Conservation (phyloP, 2,113 vertebrate genomes). For the Leptodactylus fuscus region DNA sequence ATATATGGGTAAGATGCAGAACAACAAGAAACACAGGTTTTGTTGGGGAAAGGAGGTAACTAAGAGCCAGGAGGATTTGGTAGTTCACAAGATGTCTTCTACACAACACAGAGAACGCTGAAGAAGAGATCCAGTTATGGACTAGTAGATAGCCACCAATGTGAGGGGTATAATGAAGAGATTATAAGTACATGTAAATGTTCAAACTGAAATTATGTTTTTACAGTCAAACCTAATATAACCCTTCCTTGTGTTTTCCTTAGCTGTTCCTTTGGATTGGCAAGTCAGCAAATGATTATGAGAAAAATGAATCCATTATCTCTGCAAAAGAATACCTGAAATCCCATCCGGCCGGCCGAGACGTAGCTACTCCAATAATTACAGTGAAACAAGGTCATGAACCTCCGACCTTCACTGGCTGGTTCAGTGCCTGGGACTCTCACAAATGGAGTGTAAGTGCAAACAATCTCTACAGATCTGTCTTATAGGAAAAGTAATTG, state of each 20-base stretch:
- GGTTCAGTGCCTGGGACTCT: slow-evolving; percentile 91
- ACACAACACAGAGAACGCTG: too few relatives aligned
- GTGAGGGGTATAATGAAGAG: too few relatives aligned
- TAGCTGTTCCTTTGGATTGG: slow-evolving; percentile 92
- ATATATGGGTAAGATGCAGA: too few relatives aligned
- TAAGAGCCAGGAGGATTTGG: too few relatives aligned
- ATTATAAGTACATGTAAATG: background rate
- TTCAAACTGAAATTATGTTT: background rate
- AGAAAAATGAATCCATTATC: slow-evolving; percentile 77
- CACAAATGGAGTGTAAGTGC: slow-evolving; percentile 91
- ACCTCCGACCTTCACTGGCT: slow-evolving; percentile 88
- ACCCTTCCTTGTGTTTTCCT: background rate
- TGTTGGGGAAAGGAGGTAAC: too few relatives aligned
- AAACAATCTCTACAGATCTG: background rate
- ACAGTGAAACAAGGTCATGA: slow-evolving; percentile 85
- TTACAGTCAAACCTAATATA: background rate
- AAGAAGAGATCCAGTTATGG: too few relatives aligned
- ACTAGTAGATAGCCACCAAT: too few relatives aligned
- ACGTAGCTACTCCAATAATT: slow-evolving; percentile 78
- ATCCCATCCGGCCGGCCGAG: slow-evolving; percentile 83
- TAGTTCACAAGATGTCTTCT: too few relatives aligned
- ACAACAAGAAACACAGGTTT: too few relatives aligned
- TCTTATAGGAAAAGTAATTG: background rate
- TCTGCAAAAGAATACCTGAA: slow-evolving; percentile 80
- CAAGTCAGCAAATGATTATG: slow-evolving; percentile 76